Base-by-base conservation (phyloP, 1,140 invertebrate genomes). In the Hyles vespertilio region DNA sequence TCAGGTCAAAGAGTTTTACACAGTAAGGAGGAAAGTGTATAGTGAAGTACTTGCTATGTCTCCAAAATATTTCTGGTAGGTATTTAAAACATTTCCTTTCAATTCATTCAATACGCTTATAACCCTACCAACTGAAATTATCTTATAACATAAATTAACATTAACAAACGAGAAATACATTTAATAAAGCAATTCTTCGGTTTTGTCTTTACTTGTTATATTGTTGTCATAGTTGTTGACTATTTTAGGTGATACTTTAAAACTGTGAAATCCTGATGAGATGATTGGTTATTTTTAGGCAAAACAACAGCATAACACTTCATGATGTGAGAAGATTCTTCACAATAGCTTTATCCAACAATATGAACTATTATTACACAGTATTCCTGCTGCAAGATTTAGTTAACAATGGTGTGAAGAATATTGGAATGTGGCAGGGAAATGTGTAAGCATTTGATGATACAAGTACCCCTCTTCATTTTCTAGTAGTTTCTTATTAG, bases 11-110 rank as follows among this genome's bases (percentile, higher is more conserved):
- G 44, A 55, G 12, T 76, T 65, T 52, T 60, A 58, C 36, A 58
- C 34, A 43, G 32, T 74, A 3, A 68, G 63, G 53, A 55, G 61
- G 43, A 48, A 51, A 33, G 53, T 74, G 34, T 60, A 65, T 52
- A 40, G n/a, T 6, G 66, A 74, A 46, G 36, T 79, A 33, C 44
- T 62, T 11, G 33, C 49, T 4, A 70, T 79, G 76, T 74, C 76
- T 43, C 63, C 70, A n/a, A 68, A 69, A 59, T 70, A 63, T 74
- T 74, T 70, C 60, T 68, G 68, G 73, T 79, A 67, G 59, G 64
- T 48, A 22, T 22, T 22, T 22, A 22, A 22, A 22, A 22, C 22
- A 22, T 22, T 22, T 22, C 22, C 22, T 22, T 22, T 22, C 22
- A 22, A 22, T 22, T 22, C 22, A 22, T 22, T 22, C 22, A 22